Evolutionary conservation across 2,113 vertebrate genomes (phyloP), one percentile per base, ranked within the genome.

Genomic region (Poeciliopsis prolifica): DNA sequence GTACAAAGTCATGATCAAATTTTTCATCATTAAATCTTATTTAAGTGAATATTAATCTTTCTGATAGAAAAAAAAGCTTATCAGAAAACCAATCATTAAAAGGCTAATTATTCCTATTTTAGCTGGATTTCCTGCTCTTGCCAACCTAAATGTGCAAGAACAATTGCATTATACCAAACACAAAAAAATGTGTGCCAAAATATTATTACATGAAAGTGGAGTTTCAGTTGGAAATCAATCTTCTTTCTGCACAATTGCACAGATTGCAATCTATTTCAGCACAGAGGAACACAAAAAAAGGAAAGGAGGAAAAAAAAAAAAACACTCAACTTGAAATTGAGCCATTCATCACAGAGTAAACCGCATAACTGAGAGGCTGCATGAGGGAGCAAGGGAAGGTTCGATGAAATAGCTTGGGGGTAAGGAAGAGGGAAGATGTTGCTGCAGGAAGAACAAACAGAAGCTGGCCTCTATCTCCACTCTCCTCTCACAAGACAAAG

Each of bases 281-380:
- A 61, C 70, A 72, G 22, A 76, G 77, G 40, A 22, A 17, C 9
- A 10, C 9, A 10, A 10, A 10, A 35, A 35, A 35, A 10, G 1
- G 10, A 37, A 37, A 11, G 10, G 12, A 33, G 12, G 28, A 28
- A 28, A n/a, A 17, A 54, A 42, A 44, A 11, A 66, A 70, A 74
- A 78, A 84, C 73, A 77, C 78, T 79, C 17, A 75, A 86, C 74
- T 91, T 91, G 89, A 94, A 94, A 94, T 94, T 66, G 91, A 94
- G 92, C 90, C 90, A 93, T 95, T 93, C 87, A 93, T 93, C 92
- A 94, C 87, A 77, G 85, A 85, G 86, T 83, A 87, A 91, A 89
- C 74, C 73, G 88, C 78, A 70, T 61, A 79, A 75, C 74, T 76
- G 80, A 80, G 83, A 78, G 74, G 70, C 80, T 11, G 72, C 72